Evolutionary conservation across 2,888 invertebrate species (phyloP), one percentile per base, ranked within the genome.

Genomic region (Clusia tigrina): DNA sequence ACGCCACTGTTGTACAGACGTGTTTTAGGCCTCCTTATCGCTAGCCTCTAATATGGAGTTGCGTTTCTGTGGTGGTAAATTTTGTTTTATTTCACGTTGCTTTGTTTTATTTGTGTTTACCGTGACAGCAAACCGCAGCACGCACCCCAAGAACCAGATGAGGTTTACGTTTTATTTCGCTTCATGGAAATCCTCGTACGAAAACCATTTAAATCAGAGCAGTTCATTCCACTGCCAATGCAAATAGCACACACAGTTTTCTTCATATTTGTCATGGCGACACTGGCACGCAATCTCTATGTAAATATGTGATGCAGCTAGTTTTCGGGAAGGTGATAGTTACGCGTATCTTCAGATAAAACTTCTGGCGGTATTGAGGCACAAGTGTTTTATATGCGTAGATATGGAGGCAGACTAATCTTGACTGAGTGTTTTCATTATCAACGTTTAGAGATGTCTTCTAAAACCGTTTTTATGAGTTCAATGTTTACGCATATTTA

Each of bases 111-210:
- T 68, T 70, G 67, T 73, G 66, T 42, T 68, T 74, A 65, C 65
- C 73, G 22, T 2, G 70, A 70, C 76, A 74, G 76, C 73, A 74
- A 53, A 66, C 68, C 60, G 20, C 12, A 22, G 15, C 23, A 48
- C 25, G 9, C 25, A 42, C 20, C 56, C 15, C 42, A n/a, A 56
- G 37, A 48, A 48, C 15, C 6, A 48, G 20, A 48, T 48, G 48
- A 48, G 22, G 22, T 20, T 42, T 6, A 6, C 6, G 6, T 6
- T 32, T 12, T 32, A 6, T 32, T 12, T 32, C 6, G 32, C 32
- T 6, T 6, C 6, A 12, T 32, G 9, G 42, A 17, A 3, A 42
- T 42, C n/a, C n/a, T 12, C 42, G 9, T 42, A 52, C 24, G 10
- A 48, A 53, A 60, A 60, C 60, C 54, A 46, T 32, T 22, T 17